A percentile compares a stretch with the other conserved stretches of the same genome.
Evolutionary conservation across 2,113 vertebrate genomes (phyloP).

Genomic region (Tringa solitaria): DNA sequence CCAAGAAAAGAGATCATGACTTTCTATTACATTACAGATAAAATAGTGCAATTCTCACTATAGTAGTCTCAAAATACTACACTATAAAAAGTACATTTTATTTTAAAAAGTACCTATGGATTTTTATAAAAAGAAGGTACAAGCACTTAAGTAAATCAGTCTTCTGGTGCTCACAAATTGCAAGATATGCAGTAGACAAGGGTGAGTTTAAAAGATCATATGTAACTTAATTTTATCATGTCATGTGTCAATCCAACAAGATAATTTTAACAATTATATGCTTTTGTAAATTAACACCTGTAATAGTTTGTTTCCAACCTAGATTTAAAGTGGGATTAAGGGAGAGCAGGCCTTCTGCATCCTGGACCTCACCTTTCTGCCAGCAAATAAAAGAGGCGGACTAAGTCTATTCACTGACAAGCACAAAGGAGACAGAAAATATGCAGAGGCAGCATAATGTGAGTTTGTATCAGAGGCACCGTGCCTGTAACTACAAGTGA

Average conservation of each 20-base stretch:
- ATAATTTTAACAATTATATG: background rate
- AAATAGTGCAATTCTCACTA: background rate
- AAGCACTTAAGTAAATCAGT: conserved; percentile 4
- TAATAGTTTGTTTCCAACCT: background rate
- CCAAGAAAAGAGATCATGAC: background rate
- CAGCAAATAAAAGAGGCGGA: background rate
- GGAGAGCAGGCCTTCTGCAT: background rate
- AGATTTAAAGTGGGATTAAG: background rate
- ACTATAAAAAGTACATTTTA: background rate
- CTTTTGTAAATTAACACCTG: background rate
- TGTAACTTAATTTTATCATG: background rate
- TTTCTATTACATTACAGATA: background rate
- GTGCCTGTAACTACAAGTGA: background rate
- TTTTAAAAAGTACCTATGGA: background rate
- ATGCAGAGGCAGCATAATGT: background rate
- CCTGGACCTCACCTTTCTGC: background rate
- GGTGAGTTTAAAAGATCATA: background rate
- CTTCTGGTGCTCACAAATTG: conserved; percentile 1
- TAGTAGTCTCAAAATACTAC: background rate
- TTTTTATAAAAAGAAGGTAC: conserved; percentile 13
- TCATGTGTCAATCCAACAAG: background rate
- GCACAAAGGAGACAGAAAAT: background rate
- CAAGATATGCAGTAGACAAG: background rate
- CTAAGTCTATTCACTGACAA: background rate
- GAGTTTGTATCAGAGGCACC: background rate